These are phyloP conservation scores for Dendrocopos noguchii DNA, from an alignment of 2,113 vertebrate genomes.

Conservation along the genomic window DNA sequence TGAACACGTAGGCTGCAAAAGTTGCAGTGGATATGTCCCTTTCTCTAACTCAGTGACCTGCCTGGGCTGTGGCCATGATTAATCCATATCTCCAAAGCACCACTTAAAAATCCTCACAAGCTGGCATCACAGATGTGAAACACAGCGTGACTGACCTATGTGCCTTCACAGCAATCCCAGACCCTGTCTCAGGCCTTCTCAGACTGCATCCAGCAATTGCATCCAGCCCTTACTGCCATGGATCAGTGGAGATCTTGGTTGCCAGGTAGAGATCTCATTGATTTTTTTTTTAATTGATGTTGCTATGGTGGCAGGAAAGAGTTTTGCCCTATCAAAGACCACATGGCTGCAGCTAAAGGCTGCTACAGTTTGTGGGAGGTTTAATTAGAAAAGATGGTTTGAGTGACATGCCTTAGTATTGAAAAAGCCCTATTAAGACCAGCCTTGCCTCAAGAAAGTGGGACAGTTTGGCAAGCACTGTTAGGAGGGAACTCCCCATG, in stretches of 20 bases:
- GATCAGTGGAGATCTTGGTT: not conserved
- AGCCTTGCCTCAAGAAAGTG: not conserved
- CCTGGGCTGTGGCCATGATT: not conserved
- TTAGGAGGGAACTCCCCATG: not conserved
- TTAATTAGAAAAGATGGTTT: not conserved
- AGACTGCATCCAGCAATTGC: rapidly evolving
- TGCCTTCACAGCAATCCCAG: not conserved
- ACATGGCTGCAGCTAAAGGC: not conserved
- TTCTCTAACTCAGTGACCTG: not conserved
- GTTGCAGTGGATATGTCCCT: not conserved
- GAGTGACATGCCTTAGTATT: not conserved
- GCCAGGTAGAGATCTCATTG: not conserved
- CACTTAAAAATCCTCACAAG: not conserved
- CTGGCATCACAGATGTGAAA: not conserved
- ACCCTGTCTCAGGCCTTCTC: not conserved
- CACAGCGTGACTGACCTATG: not conserved
- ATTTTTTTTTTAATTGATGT: constrained; percentile 13
- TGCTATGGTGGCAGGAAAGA: constrained; percentile 2
- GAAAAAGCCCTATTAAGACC: not conserved
- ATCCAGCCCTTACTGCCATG: not conserved
- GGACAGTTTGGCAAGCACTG: not conserved
- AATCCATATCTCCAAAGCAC: not conserved
- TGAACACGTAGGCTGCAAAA: not conserved
- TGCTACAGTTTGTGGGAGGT: not conserved
- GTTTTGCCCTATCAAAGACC: not conserved